These are phyloP conservation scores for Psephotus haematonotus DNA, from an alignment of 2,113 vertebrate species.

Conservation along the genomic window DNA sequence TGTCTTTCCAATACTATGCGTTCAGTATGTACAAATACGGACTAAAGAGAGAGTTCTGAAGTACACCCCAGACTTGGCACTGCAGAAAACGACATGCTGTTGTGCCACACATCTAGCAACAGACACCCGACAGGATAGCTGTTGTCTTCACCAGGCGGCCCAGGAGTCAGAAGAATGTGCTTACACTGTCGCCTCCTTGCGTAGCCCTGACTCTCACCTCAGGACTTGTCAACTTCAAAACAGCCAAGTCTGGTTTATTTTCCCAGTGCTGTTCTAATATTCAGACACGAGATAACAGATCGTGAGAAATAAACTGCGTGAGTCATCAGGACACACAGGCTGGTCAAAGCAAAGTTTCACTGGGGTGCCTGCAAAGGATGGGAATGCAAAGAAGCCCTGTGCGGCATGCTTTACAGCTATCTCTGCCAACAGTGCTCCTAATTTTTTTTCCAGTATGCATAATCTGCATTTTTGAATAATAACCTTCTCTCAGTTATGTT, in stretches of 20 bases:
- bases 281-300: slow-evolving; percentile 23
- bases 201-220: background rate
- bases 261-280: background rate
- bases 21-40: background rate
- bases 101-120: background rate
- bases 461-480: slow-evolving; percentile 1
- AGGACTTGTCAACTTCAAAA: slow-evolving; percentile 7
- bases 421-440: background rate
- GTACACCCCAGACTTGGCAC: background rate
- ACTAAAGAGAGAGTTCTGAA: background rate
- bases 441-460: background rate
- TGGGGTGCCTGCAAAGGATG: background rate
- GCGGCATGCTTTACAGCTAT: background rate
- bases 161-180: background rate
- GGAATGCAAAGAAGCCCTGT: background rate
- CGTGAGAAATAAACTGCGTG: background rate
- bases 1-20: background rate
- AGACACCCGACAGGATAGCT: background rate
- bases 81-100: background rate
- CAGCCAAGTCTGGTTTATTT: background rate
- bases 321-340: background rate
- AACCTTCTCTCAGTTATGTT: slow-evolving; percentile 12
- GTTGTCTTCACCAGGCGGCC: background rate
- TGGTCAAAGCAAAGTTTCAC: background rate
- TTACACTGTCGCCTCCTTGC: background rate